Conservation (phyloP, 1,140 invertebrate species). For the Dufourea novaeangliae region DNA sequence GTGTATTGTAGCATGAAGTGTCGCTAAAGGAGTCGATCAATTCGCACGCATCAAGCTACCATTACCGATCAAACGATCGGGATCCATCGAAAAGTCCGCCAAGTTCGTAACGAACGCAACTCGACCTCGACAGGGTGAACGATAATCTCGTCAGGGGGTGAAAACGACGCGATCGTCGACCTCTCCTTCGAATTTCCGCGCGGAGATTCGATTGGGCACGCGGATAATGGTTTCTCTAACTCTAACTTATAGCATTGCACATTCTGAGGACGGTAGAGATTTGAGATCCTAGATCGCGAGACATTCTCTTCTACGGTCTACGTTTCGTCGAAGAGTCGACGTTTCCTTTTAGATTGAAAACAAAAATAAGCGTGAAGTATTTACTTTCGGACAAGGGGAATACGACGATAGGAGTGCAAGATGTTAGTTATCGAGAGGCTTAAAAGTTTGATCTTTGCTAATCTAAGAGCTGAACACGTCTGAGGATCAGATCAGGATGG, state of each 20-base stretch:
- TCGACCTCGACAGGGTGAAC: not conserved
- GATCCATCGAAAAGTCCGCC: slow-evolving; percentile 26
- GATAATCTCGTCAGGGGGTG: not conserved
- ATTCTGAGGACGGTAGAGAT: slow-evolving; percentile 66
- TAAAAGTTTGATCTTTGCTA: too few species aligned
- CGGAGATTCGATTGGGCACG: not conserved
- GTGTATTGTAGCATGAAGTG: too few species aligned
- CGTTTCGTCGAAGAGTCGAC: too few species aligned
- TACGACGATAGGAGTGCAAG: too few species aligned
- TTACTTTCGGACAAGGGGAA: too few species aligned
- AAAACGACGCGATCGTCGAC: not conserved
- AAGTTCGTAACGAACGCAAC: slow-evolving; percentile 35
- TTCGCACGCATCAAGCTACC: too few species aligned
- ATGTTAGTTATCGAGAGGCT: too few species aligned
- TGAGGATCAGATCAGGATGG: too few species aligned
- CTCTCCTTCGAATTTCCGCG: not conserved
- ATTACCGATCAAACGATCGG: not conserved
- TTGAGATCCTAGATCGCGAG: slow-evolving; percentile 42
- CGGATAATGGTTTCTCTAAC: slow-evolving; percentile 55
- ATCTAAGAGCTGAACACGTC: not conserved
- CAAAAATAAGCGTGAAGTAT: not conserved
- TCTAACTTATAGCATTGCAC: slow-evolving; percentile 73
- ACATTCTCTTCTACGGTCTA: not conserved
- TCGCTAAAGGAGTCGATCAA: too few species aligned
- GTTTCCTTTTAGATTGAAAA: not conserved